Evolutionary conservation across 2,797 vertebrate species (phyloP).

Genomic region (Tamandua tetradactyla): DNA sequence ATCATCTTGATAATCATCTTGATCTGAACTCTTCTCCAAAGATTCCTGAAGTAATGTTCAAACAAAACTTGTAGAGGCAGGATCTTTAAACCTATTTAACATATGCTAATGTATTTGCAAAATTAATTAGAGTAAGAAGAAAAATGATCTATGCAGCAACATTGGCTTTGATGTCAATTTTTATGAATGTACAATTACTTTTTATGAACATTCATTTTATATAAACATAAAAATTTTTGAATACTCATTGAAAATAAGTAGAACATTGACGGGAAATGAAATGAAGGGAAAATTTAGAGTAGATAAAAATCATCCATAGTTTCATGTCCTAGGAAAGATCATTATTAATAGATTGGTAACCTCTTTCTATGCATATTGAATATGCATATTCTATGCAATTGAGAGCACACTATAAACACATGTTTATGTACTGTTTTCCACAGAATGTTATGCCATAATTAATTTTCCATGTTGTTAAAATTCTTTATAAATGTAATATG

Average conservation of each 20-base stretch:
- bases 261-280: too few species aligned
- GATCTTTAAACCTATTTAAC: not conserved
- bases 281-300: slow-evolving; percentile 13
- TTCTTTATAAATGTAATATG: not conserved
- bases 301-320: not conserved
- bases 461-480: slow-evolving; percentile 43
- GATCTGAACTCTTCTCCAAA: not conserved
- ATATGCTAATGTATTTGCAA: not conserved
- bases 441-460: not conserved
- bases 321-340: not conserved
- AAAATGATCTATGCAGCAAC: not conserved
- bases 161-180: not conserved
- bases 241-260: not conserved
- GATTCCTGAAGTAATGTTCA: not conserved
- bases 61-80: not conserved
- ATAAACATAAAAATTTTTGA: not conserved
- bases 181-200: not conserved
- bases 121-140: not conserved
- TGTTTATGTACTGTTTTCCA: not conserved
- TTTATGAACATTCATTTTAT: not conserved
- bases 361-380: not conserved
- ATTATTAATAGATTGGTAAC: not conserved
- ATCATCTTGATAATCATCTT: not conserved
- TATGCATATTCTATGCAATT: not conserved
- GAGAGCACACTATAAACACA: not conserved